These are phyloP conservation scores for Pycnonotus jocosus DNA, from an alignment of 2,113 vertebrate genomes.

Conservation along the genomic window DNA sequence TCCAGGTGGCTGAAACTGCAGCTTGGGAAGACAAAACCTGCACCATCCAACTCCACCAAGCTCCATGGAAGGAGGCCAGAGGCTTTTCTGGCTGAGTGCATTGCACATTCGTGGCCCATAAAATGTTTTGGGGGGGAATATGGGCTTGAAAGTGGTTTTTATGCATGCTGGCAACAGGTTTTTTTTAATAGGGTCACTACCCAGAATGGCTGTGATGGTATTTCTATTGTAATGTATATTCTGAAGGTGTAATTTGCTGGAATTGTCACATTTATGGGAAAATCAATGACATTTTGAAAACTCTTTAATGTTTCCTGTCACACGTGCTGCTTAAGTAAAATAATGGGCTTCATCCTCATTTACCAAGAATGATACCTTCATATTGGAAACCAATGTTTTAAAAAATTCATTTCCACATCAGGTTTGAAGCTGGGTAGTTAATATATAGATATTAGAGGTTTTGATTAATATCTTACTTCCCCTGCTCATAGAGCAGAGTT, in stretches of 20 bases:
- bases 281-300: not conserved
- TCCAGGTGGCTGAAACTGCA: not conserved
- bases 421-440: not conserved
- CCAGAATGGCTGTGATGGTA: not conserved
- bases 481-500: not conserved
- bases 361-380: not conserved
- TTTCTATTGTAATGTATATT: not conserved
- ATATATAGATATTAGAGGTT: not conserved
- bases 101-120: not conserved
- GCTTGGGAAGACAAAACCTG: not conserved
- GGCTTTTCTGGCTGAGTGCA: not conserved
- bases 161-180: not conserved
- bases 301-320: constrained; percentile 10
- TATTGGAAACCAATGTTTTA: not conserved
- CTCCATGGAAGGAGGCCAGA: not conserved
- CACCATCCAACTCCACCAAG: not conserved
- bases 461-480: constrained; percentile 1
- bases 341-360: constrained; percentile 19
- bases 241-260: not conserved
- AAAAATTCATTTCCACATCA: not conserved
- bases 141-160: not conserved
- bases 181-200: not conserved
- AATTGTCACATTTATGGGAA: not conserved
- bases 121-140: not conserved
- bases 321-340: not conserved